phyloP scores from a whole-genome alignment of 2,797 vertebrate genomes.

The Prunella strophiata region DNA sequence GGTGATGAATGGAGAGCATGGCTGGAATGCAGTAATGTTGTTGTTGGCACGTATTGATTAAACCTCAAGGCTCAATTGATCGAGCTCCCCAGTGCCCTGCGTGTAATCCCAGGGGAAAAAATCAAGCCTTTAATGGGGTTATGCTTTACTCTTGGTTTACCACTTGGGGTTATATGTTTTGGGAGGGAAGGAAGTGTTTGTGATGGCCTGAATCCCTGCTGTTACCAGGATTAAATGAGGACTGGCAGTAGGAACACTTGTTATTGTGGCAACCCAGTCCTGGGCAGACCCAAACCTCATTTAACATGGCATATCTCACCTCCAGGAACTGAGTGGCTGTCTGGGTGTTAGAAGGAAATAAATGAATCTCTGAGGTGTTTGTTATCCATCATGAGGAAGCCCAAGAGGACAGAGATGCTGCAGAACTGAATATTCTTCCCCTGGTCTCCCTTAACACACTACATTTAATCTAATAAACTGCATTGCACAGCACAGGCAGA shows the following conservation, averaged over 20 bases:
- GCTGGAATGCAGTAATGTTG: not conserved
- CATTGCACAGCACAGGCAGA: rapidly evolving
- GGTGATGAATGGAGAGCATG: slow-evolving; percentile 16
- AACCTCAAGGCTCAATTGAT: slow-evolving; percentile 51
- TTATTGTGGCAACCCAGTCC: slow-evolving; percentile 1
- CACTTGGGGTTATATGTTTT: not conserved
- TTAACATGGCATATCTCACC: not conserved
- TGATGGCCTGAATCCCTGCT: not conserved
- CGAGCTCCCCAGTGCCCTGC: not conserved
- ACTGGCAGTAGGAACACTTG: not conserved
- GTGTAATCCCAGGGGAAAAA: slow-evolving; percentile 13
- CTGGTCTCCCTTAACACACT: not conserved
- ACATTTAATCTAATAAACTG: not conserved
- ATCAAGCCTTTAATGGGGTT: slow-evolving; percentile 23
- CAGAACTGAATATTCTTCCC: not conserved
- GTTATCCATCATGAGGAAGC: not conserved
- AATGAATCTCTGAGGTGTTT: slow-evolving; percentile 1
- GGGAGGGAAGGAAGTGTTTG: slow-evolving; percentile 13
- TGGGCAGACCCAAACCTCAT: not conserved
- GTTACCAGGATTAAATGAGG: slow-evolving; percentile 11
- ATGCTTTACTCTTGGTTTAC: not conserved
- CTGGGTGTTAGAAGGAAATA: not conserved
- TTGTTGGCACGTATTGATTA: slow-evolving; percentile 40
- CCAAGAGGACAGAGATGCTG: not conserved
- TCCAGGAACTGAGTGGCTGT: not conserved